A percentile compares a stretch with the other conserved stretches of the same genome.
Conservation (phyloP, 2,888 invertebrate species). For the Cylloceria caligata region DNA sequence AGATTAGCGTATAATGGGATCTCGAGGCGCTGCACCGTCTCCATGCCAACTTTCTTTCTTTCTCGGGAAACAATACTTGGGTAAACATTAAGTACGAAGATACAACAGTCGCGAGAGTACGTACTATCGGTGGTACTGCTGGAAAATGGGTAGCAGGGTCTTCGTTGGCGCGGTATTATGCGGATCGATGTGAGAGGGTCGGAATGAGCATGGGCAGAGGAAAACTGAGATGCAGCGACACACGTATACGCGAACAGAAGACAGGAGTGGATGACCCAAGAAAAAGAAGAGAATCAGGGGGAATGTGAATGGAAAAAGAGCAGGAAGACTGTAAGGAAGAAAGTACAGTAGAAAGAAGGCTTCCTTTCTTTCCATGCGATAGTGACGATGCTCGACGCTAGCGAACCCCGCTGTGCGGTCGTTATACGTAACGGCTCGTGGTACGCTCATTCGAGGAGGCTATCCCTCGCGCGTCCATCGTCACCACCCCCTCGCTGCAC, state of each 20-base stretch:
- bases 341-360: constrained; percentile 29
- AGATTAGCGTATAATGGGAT: constrained; percentile 52
- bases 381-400: constrained; percentile 38
- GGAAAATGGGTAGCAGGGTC: constrained; percentile 31
- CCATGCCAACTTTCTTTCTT: constrained; percentile 28
- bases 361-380: constrained; percentile 34
- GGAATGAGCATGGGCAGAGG: not conserved
- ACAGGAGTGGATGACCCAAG: constrained; percentile 5
- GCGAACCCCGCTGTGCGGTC: constrained; percentile 42
- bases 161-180: constrained; percentile 37
- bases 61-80: constrained; percentile 42
- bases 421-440: constrained; percentile 66
- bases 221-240: constrained; percentile 9
- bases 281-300: constrained; percentile 25
- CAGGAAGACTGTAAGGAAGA: constrained; percentile 18
- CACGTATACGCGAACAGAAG: not conserved
- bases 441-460: constrained; percentile 61
- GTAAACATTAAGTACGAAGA: constrained; percentile 45
- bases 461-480: constrained; percentile 34
- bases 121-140: constrained; percentile 18
- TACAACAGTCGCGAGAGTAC: constrained; percentile 41
- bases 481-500: not conserved
- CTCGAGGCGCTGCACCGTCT: constrained; percentile 11
- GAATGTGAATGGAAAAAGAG: not conserved
- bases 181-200: constrained; percentile 42